Percentiles rank a stretch among this genome's conserved stretches.
These are phyloP conservation scores for Salvelinus namaycush DNA, from an alignment of 2,113 vertebrate species.

Conservation along the genomic window DNA sequence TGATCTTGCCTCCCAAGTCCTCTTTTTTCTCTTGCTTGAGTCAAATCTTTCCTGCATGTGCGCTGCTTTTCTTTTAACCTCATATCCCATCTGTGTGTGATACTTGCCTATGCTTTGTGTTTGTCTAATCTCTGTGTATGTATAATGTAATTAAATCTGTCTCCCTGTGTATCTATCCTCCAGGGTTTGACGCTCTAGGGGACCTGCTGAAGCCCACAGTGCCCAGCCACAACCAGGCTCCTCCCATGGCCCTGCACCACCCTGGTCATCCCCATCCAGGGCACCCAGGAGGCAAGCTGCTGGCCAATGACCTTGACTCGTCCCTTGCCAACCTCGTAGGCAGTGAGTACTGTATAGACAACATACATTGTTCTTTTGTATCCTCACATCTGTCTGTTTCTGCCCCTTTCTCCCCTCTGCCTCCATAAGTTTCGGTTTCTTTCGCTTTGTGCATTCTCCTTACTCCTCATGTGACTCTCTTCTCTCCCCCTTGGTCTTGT, in stretches of 20 bases:
- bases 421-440: too few relatives aligned
- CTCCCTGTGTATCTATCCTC: conserved; percentile 1
- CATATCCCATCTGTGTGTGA: too few relatives aligned
- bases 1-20: too few relatives aligned
- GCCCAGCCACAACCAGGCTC: conserved; percentile 68
- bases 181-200: conserved; percentile 77
- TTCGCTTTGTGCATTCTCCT: too few relatives aligned
- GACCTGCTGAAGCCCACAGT: conserved; percentile 83
- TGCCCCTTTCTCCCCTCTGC: too few relatives aligned
- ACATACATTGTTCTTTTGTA: too few relatives aligned
- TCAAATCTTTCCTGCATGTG: background rate
- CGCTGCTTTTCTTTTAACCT: too few relatives aligned
- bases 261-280: conserved; percentile 64
- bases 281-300: conserved; percentile 72
- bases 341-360: conserved; percentile 75
- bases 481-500: too few relatives aligned
- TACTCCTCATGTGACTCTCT: too few relatives aligned
- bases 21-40: background rate
- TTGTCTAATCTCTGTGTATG: background rate
- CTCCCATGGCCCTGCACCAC: conserved; percentile 46
- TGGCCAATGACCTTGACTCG: conserved; percentile 83
- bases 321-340: conserved; percentile 86
- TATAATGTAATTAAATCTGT: background rate
- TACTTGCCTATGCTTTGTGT: background rate
- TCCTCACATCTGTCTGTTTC: too few relatives aligned